Conservation (phyloP, 2,888 invertebrate species). For the Phasia obesa region DNA sequence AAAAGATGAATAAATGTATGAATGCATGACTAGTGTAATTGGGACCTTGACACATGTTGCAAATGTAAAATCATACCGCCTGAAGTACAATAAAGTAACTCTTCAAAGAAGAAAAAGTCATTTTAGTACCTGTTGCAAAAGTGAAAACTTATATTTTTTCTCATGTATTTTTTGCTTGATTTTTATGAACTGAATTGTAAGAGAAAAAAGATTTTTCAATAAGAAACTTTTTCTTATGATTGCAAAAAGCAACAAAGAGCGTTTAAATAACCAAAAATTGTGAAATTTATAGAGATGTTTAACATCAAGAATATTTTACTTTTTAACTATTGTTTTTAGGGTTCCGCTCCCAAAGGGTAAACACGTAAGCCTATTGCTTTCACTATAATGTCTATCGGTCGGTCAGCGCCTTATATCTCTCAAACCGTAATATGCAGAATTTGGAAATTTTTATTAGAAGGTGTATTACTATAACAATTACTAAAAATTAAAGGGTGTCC, state of each 20-base stretch:
- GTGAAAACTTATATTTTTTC: conserved; percentile 57
- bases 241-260: not conserved
- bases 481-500: too few relatives aligned
- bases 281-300: too few relatives aligned
- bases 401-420: too few relatives aligned
- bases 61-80: conserved; percentile 39
- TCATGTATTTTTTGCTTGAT: conserved; percentile 15
- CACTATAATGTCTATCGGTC: too few relatives aligned
- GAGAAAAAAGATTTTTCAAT: not conserved
- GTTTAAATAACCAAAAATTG: too few relatives aligned
- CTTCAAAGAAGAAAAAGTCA: not conserved
- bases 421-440: too few relatives aligned
- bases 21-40: conserved; percentile 46
- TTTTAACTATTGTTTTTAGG: too few relatives aligned
- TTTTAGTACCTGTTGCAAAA: conserved; percentile 47
- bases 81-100: not conserved
- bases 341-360: too few relatives aligned
- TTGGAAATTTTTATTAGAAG: too few relatives aligned
- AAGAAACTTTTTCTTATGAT: conserved; percentile 33
- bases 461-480: too few relatives aligned
- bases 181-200: conserved; percentile 12
- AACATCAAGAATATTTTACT: too few relatives aligned
- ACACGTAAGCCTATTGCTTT: too few relatives aligned
- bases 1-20: conserved; percentile 37
- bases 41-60: conserved; percentile 66